Percentiles rank a stretch among this genome's conserved stretches.
phyloP scores from a whole-genome alignment of 2,113 vertebrate genomes.

The Morone chrysops region DNA sequence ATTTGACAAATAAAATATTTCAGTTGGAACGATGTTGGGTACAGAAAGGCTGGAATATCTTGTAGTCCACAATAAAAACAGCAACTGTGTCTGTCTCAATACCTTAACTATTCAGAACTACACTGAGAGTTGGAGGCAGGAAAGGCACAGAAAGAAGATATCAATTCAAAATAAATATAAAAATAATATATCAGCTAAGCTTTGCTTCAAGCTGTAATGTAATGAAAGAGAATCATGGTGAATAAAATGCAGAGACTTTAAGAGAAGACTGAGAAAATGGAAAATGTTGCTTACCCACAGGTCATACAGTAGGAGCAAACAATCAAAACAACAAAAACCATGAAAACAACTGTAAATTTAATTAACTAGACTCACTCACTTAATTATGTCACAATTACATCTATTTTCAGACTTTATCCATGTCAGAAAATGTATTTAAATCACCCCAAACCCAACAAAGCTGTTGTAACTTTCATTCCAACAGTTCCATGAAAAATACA shows the following conservation, averaged over 20 bases:
- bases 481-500: constrained; percentile 11
- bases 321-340: not conserved
- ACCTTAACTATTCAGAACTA: not conserved
- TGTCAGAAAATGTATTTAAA: constrained; percentile 11
- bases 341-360: not conserved
- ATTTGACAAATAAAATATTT: not conserved
- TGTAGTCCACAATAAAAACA: not conserved
- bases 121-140: not conserved
- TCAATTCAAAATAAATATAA: not conserved
- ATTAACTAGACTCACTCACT: not conserved
- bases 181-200: not conserved
- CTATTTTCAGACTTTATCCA: not conserved
- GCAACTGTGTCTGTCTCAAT: not conserved
- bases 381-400: not conserved
- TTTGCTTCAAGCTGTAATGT: not conserved
- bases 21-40: not conserved
- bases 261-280: not conserved
- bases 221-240: not conserved
- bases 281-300: constrained; percentile 1
- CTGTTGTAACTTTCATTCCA: not conserved
- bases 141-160: not conserved
- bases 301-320: not conserved
- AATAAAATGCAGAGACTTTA: not conserved
- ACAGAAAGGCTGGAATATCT: not conserved
- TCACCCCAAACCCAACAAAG: not conserved